Evolutionary conservation across 92 coral and sea anemone genomes (phyloP), one percentile per base, ranked within the genome.

Genomic region (Nematostella vectensis): DNA sequence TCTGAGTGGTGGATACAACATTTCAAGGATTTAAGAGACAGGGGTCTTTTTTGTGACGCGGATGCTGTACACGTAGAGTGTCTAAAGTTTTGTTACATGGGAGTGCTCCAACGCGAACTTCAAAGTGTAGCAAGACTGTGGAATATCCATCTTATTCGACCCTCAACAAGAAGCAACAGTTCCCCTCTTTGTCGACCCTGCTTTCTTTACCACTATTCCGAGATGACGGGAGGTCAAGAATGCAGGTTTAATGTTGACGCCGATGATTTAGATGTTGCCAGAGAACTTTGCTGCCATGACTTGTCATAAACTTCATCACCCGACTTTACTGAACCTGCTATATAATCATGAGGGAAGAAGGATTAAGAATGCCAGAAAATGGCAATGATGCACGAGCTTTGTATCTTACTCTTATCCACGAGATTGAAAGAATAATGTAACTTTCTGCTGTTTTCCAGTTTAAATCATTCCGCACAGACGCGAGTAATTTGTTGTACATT

Each of bases 1-100:
- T 51, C 70, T 13, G 66, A 77, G 25, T 77, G 77, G 77, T 77
- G 84, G 78, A 77, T 63, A 20, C 70, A 64, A 19, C 65, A 70
- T 19, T 77, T 75, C 50, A 75, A 75, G 58, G 75, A 75, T 40
- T 56, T 74, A 15, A 54, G 81, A 52, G 69, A 75, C 44, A 56
- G 26, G 57, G 83, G 77, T 19, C 31, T 58, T 29, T 75, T 58
- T 58, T 50, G 55, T 58, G 68, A 67, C 17, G 52, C 50, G 38
- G 40, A 59, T 40, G 62, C 68, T 3, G 27, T 67, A 51, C 73
- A 65, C 45, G 67, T 73, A 24, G 73, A 73, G 49, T 73, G 80
- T 49, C 40, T 73, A 58, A 73, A 64, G 80, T 73, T 55, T 57
- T 73, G 80, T 65, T 73, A 4, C 29, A 65, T 48, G 73, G 60